Evolutionary conservation across 2,797 vertebrate species (phyloP), one percentile per base, ranked within the genome.

Genomic region (Clangula hyemalis): DNA sequence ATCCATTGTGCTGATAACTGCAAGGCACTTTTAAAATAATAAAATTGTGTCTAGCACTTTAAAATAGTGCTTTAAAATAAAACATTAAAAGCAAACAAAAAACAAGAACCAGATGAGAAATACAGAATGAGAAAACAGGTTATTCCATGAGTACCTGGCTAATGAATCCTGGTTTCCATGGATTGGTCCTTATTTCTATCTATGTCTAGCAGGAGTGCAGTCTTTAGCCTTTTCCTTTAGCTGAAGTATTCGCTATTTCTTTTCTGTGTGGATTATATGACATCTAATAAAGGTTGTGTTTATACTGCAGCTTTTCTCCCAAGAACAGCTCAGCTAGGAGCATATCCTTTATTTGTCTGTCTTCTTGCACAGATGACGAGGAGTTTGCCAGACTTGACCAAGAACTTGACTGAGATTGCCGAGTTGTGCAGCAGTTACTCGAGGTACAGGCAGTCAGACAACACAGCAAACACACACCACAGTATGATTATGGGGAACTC

Each of bases 271-370:
- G 30, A 64, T 86, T 68, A 56, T 68, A 53, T 6, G 13, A 74
- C 49, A 68, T 39, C 22, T 32, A 84, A 90, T 84, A 74, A 81
- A 77, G 27, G 34, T 43, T 86, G 43, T 92, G 25, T 86, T 93
- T 90, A 36, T 77, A 86, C 24, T 89, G 62, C 71, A 78, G 24
- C n/a, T 86, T 89, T 86, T 93, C 66, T 88, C 61, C 70, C 39
- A 92, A 80, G 61, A 88, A 66, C 8, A 70, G 38, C 43, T 93
- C 56, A 62, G 22, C 15, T 58, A 56, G 28, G 76, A 90, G 18
- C 11, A 16, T 51, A 74, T 62, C 22, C 27, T 87, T 60, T 91
- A 32, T 92, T 83, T 80, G 41, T 17, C 34, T 74, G 72, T 74
- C 80, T 60, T 56, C 34, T 94, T 78, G 83, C 91, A 77, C 76